These are phyloP conservation scores for Petrocephalus microphthalmus DNA, from an alignment of 2,113 vertebrate species.

Conservation along the genomic window DNA sequence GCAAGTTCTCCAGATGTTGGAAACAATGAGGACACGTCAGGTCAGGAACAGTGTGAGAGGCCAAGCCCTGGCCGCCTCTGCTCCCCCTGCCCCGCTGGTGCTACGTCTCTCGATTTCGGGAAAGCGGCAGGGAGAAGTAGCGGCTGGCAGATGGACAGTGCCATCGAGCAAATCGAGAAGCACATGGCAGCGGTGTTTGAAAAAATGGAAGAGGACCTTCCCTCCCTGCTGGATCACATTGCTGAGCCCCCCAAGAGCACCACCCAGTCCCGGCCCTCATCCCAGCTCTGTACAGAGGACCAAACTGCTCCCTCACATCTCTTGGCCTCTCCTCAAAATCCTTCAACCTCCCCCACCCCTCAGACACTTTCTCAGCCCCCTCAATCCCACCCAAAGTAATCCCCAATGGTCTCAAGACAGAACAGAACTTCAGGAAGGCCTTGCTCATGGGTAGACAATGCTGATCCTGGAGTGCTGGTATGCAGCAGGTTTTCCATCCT, in stretches of 20 bases:
- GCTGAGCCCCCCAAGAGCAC: slow-evolving; percentile 54
- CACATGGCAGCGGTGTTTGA: slow-evolving; percentile 70
- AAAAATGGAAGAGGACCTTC: slow-evolving; percentile 71
- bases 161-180: slow-evolving; percentile 69
- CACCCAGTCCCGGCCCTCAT: neutral
- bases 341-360: no score
- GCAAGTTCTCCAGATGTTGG: slow-evolving; percentile 55
- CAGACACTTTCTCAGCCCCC: neutral
- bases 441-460: neutral
- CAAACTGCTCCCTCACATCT: neutral
- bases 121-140: slow-evolving; percentile 40
- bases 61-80: slow-evolving; percentile 48
- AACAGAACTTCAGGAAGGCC: neutral
- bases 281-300: neutral
- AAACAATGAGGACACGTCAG: slow-evolving; percentile 46
- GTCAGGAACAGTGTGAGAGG: slow-evolving; percentile 40
- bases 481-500: neutral
- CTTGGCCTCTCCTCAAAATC: neutral
- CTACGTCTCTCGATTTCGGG: slow-evolving; percentile 46
- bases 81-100: slow-evolving; percentile 47
- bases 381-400: neutral
- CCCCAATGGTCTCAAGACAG: neutral
- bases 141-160: slow-evolving; percentile 71
- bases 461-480: neutral
- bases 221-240: slow-evolving; percentile 65